These are phyloP conservation scores for Hirtodrosophila confusa DNA, from an alignment of 2,888 invertebrate species.

Conservation along the genomic window DNA sequence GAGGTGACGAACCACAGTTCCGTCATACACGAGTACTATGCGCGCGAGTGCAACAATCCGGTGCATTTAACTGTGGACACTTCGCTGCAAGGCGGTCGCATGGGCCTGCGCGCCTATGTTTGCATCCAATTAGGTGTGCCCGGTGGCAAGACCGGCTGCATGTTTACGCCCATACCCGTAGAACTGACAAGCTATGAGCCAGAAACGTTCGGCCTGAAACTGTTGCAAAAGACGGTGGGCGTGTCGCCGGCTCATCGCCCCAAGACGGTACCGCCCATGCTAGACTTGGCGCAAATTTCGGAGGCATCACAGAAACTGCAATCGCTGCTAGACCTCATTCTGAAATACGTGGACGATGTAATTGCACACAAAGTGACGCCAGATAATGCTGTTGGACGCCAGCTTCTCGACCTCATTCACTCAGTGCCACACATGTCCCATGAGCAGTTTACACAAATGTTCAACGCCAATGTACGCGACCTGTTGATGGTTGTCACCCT, in stretches of 20 bases:
- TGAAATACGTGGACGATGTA: conserved; percentile 96
- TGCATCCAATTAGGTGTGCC: conserved; percentile 97
- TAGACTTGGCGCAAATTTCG: conserved; percentile 92
- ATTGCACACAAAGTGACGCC: conserved; percentile 90
- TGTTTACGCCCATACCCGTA: conserved; percentile 98
- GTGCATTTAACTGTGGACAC: conserved; percentile 98
- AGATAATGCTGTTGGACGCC: conserved; percentile 95
- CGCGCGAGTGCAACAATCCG: conserved; percentile 96
- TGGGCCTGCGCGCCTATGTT: conserved; percentile 97
- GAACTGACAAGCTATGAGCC: conserved; percentile 96
- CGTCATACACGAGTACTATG: conserved; percentile 98
- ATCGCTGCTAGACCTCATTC: conserved; percentile 90
- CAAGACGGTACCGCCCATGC: conserved; percentile 89
- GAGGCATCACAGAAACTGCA: conserved; percentile 93
- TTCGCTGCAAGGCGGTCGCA: conserved; percentile 92
- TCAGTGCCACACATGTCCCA: conserved; percentile 95
- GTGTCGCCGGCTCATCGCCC: conserved; percentile 85
- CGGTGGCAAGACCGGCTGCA: conserved; percentile 95
- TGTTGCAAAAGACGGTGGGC: conserved; percentile 92
- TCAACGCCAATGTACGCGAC: conserved; percentile 98
- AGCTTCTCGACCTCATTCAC: conserved; percentile 94
- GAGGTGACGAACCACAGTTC: conserved; percentile 99
- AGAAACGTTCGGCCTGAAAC: conserved; percentile 92
- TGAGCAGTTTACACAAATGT: conserved; percentile 96
- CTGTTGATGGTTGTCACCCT: conserved; percentile 98